Conservation (phyloP, 2,113 vertebrate genomes). For the Machaerirhynchus nigripectus region DNA sequence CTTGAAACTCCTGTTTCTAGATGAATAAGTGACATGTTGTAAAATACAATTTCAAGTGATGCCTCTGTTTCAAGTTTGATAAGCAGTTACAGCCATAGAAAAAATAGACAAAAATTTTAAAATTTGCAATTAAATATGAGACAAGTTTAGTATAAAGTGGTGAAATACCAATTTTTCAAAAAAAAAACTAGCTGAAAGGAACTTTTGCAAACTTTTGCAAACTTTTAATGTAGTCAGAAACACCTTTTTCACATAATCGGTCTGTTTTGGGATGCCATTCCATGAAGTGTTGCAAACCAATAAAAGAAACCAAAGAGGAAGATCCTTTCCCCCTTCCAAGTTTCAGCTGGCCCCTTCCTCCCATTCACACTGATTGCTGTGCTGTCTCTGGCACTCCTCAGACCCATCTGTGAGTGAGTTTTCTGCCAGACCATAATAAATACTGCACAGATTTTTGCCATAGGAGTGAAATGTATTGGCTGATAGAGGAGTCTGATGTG, state of each 20-base stretch:
- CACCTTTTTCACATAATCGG: neutral
- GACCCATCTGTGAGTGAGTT: conserved; percentile 8
- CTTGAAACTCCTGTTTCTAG: neutral
- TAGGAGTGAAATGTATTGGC: neutral
- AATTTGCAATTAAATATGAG: neutral
- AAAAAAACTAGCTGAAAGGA: neutral
- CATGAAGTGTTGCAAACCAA: neutral
- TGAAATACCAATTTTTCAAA: neutral
- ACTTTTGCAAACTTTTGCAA: neutral
- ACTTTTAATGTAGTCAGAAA: neutral
- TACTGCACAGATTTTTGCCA: conserved; percentile 5
- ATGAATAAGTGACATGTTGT: neutral
- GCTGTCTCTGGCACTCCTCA: neutral
- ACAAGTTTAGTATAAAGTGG: neutral
- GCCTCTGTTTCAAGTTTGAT: neutral
- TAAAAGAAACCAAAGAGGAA: neutral
- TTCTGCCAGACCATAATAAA: conserved; percentile 20
- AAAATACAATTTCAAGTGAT: neutral
- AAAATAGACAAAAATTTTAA: neutral
- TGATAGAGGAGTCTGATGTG: neutral
- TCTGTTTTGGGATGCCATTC: neutral
- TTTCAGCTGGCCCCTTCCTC: neutral
- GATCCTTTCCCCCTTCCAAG: neutral
- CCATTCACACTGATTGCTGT: neutral
- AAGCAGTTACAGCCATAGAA: neutral